Conservation (phyloP, 2,113 vertebrate genomes). For the Nyctereutes procyonoides region DNA sequence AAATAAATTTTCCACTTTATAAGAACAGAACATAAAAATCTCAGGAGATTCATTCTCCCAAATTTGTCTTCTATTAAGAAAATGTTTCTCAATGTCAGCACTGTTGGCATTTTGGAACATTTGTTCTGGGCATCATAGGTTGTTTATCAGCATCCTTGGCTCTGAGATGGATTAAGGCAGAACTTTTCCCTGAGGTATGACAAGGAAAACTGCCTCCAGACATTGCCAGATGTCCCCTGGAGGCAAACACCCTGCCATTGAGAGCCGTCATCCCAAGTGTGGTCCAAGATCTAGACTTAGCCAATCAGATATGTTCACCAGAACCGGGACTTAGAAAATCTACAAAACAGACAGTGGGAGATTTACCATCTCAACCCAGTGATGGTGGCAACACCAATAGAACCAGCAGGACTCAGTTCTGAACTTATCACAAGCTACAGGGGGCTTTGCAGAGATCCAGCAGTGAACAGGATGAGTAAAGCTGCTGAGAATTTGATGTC, state of each 20-base stretch:
- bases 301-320: neutral
- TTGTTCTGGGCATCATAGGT: no score
- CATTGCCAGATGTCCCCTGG: neutral
- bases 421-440: neutral
- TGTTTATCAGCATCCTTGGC: neutral
- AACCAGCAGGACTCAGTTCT: neutral
- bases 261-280: neutral
- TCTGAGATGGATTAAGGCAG: neutral
- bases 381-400: no score
- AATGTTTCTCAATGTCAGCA: neutral
- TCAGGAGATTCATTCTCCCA: neutral
- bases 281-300: neutral
- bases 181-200: neutral
- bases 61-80: neutral
- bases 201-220: neutral
- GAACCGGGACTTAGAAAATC: neutral
- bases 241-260: neutral
- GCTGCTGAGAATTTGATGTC: neutral
- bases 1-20: neutral
- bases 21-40: neutral
- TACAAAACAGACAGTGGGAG: neutral
- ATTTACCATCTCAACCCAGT: no score
- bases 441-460: neutral
- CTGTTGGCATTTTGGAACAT: neutral
- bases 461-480: neutral